Conservation (phyloP, 2,888 invertebrate genomes). For the Sepioteuthis lessoniana region DNA sequence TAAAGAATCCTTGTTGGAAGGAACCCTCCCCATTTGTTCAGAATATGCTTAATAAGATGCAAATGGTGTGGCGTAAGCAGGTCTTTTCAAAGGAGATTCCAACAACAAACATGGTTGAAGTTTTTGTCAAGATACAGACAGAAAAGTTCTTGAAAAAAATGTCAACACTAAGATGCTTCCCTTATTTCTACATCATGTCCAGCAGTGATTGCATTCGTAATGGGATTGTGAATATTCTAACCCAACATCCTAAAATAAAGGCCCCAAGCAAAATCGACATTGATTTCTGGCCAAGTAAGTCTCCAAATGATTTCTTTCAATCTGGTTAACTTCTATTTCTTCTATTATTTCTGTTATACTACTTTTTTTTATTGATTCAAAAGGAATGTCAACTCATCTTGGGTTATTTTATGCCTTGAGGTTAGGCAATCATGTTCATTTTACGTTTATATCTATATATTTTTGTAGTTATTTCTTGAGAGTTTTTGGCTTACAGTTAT, state of each 20-base stretch:
- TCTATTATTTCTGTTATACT: too few species aligned
- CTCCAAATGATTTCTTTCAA: not conserved
- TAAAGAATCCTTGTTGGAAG: not conserved
- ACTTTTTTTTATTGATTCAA: too few species aligned
- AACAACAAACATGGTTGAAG: not conserved
- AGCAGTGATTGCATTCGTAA: not conserved
- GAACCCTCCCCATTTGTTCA: not conserved
- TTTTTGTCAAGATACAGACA: not conserved
- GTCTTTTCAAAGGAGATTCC: not conserved
- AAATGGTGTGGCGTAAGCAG: not conserved
- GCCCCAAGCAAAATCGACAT: not conserved
- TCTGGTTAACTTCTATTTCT: too few species aligned
- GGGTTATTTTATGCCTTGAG: too few species aligned
- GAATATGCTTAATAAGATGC: not conserved
- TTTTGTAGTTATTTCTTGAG: too few species aligned
- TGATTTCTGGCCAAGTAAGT: constrained; percentile 3
- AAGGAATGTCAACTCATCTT: too few species aligned
- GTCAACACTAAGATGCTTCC: not conserved
- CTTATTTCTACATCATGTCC: constrained; percentile 33
- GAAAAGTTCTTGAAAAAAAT: not conserved
- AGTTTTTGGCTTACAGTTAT: too few species aligned
- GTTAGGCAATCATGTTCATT: too few species aligned
- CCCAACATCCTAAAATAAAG: not conserved
- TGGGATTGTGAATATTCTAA: not conserved
- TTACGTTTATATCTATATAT: too few species aligned